Conservation (phyloP, 2,888 invertebrate species). For the Willowsia nigromaculata region DNA sequence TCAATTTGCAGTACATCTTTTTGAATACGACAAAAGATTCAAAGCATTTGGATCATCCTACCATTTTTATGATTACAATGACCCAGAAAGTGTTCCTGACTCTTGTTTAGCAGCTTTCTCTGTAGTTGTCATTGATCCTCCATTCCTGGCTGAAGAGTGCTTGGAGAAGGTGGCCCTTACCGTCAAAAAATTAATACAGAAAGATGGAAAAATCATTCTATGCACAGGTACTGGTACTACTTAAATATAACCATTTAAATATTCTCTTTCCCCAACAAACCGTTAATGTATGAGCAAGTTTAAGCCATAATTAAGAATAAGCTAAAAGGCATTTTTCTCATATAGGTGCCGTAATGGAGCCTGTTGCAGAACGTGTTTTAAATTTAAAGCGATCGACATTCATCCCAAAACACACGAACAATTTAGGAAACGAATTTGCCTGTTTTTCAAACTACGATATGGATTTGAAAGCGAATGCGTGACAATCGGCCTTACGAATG, state of each 20-base stretch:
- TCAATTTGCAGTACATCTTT: conserved; percentile 86
- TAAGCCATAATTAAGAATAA: no score
- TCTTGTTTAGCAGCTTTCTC: conserved; percentile 82
- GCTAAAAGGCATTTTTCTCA: conserved; percentile 70
- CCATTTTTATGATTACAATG: conserved; percentile 92
- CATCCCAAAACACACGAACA: conserved; percentile 91
- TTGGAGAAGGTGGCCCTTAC: conserved; percentile 90
- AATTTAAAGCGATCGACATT: conserved; percentile 86
- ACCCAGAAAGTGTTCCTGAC: conserved; percentile 85
- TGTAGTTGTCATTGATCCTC: conserved; percentile 95
- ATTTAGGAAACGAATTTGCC: conserved; percentile 94
- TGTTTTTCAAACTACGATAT: conserved; percentile 93
- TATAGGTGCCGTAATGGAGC: conserved; percentile 88
- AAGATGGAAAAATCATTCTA: conserved; percentile 88
- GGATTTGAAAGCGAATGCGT: not conserved
- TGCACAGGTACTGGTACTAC: conserved; percentile 97
- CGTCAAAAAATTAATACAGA: conserved; percentile 84
- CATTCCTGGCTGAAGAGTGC: conserved; percentile 96
- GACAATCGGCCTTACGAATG: no score
- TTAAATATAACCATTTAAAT: no score
- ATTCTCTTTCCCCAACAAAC: no score
- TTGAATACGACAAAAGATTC: conserved; percentile 94
- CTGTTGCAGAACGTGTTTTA: conserved; percentile 85
- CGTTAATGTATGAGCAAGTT: no score
- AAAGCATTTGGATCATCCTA: conserved; percentile 89